These are phyloP conservation scores for Acheta domesticus DNA, from an alignment of 2,888 invertebrate genomes.

Conservation along the genomic window DNA sequence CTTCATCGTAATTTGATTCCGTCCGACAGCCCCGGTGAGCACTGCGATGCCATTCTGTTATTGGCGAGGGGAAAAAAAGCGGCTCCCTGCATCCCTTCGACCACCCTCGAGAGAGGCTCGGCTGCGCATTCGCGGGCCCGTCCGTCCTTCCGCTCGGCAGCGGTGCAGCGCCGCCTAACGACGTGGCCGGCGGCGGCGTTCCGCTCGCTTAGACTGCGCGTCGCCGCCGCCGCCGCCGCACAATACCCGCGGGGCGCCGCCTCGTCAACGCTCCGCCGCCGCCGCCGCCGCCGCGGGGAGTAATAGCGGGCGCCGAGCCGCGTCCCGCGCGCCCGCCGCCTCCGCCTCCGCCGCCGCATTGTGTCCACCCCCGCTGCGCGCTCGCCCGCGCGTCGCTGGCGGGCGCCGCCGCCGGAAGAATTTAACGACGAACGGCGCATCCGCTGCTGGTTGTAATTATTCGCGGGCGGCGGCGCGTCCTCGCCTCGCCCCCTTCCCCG, in stretches of 20 bases:
- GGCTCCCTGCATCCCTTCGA: no score
- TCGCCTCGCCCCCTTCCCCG: not conserved
- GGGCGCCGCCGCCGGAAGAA: slow-evolving; percentile 10
- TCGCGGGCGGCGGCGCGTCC: slow-evolving; percentile 18
- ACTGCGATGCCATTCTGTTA: no score
- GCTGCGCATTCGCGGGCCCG: no score
- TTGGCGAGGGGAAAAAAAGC: no score
- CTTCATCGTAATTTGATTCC: no score
- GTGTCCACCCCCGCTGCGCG: not conserved
- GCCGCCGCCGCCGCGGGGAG: not conserved
- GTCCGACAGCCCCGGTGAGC: no score
- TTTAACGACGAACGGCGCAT: slow-evolving; percentile 4
- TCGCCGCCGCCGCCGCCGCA: not conserved
- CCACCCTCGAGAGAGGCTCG: no score
- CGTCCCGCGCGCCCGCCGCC: not conserved
- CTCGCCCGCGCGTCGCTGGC: not conserved
- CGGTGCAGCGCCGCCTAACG: no score
- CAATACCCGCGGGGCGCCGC: not conserved
- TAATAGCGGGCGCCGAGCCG: not conserved
- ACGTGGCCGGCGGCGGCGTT: no score
- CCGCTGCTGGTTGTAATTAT: not conserved
- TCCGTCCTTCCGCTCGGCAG: no score
- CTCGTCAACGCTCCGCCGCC: not conserved
- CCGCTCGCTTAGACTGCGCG: not conserved
- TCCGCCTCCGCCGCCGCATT: not conserved